Evolutionary conservation across 2,797 vertebrate genomes (phyloP), one percentile per base, ranked within the genome.

Genomic region (Syngnathus acus): DNA sequence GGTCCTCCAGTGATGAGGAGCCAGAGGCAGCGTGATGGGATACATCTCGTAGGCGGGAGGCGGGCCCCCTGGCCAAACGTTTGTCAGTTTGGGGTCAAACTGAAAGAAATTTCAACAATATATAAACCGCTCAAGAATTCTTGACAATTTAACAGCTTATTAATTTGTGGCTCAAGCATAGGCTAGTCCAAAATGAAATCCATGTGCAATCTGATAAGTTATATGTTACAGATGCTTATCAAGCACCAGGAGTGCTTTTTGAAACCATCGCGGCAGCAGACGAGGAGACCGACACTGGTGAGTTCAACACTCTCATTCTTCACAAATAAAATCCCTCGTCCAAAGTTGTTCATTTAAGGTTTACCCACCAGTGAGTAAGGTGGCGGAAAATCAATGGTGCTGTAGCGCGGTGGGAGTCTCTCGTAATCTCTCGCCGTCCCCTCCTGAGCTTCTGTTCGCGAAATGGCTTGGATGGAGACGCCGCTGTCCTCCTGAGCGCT

Each of bases 281-380:
- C 26, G 26, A 26, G 26, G 26, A 26, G 26, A 26, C 26, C 26
- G 26, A 26, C 26, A 26, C 26, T 26, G 26, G 26, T 26, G 26
- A 26, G 26, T 26, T 26, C 26, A 26, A 26, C 26, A 32, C 26
- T 32, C 26, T 32, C 26, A 32, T 32, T 32, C 26, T 32, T 32
- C 26, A 32, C 26, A 32, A 26, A 26, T 26, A 26, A 32, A 32
- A 2, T 32, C 26, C 26, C 26, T 32, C 3, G 26, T 32, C 26
- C 26, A 32, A 32, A 32, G 26, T 32, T 32, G 2, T 42, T 42
- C 10, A 21, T 51, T 21, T 9, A 51, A n/a, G 7, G 9, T 26
- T 5, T 2, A 60, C 66, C 1, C 72, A 90, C 89, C 86, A 86
- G 77, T 48, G 77, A 70, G 72, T 90, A 91, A 1, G 86, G 82